Percentiles rank a stretch among this genome's conserved stretches.
phyloP scores from a whole-genome alignment of 2,113 vertebrate species.

The Mustelus asterias region DNA sequence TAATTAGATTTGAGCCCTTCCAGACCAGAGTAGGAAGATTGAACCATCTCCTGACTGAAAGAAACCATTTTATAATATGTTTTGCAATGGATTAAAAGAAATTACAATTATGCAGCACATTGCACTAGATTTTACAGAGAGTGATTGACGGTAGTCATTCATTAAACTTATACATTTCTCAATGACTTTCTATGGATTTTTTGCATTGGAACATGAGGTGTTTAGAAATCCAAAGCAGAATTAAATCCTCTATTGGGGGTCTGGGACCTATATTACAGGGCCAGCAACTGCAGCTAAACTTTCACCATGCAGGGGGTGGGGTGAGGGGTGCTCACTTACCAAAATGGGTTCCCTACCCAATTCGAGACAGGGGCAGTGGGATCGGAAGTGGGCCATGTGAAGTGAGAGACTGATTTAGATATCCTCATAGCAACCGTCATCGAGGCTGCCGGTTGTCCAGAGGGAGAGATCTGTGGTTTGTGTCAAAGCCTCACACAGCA shows the following conservation, averaged over 20 bases:
- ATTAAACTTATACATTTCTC: not conserved
- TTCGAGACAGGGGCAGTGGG: too few relatives aligned
- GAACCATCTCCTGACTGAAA: not conserved
- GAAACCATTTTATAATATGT: not conserved
- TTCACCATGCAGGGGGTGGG: not conserved
- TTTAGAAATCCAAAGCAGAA: not conserved
- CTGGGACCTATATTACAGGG: not conserved
- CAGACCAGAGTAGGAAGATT: not conserved
- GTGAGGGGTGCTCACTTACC: not conserved
- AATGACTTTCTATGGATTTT: not conserved
- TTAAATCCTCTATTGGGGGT: not conserved
- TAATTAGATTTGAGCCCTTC: not conserved
- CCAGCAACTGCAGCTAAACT: not conserved
- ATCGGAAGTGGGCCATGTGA: too few relatives aligned
- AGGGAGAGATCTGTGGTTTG: too few relatives aligned
- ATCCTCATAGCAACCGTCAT: too few relatives aligned
- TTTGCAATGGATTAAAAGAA: not conserved
- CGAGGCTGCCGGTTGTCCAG: too few relatives aligned
- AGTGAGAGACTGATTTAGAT: too few relatives aligned
- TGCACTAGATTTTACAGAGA: not conserved
- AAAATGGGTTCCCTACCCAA: not conserved
- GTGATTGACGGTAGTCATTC: not conserved
- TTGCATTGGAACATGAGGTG: not conserved
- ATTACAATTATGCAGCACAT: not conserved
- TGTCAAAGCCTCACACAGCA: too few relatives aligned